Evolutionary conservation across 2,888 invertebrate species (phyloP).

Genomic region (Drosophila mayaguana): DNA sequence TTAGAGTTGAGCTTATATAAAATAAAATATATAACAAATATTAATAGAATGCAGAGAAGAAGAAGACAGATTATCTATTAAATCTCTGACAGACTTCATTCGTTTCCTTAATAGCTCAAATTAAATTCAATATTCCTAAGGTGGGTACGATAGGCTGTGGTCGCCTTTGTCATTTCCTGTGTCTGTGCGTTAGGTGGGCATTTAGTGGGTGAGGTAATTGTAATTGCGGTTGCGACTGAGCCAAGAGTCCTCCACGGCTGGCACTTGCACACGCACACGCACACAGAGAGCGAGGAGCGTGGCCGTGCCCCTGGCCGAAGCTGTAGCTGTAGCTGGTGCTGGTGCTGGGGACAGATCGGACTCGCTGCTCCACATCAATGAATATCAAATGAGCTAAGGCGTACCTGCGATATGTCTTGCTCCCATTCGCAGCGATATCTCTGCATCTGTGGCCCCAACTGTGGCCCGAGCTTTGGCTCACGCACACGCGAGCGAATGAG

Average conservation of each 20-base stretch:
- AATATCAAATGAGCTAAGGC: conserved; percentile 80
- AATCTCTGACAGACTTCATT: neutral
- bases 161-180: conserved; percentile 54
- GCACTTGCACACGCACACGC: conserved; percentile 40
- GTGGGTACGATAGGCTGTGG: conserved; percentile 14
- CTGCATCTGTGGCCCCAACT: conserved; percentile 34
- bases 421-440: conserved; percentile 69
- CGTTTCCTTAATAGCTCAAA: conserved; percentile 15
- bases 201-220: conserved; percentile 66
- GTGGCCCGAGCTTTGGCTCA: conserved; percentile 48
- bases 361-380: conserved; percentile 81
- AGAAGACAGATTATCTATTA: neutral
- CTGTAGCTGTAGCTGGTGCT: conserved; percentile 9
- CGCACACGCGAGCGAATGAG: conserved; percentile 64
- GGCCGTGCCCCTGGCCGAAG: conserved; percentile 59
- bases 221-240: conserved; percentile 43
- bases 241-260: conserved; percentile 45
- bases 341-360: conserved; percentile 56
- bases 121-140: conserved; percentile 27
- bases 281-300: conserved; percentile 34
- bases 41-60: conserved; percentile 29
- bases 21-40: conserved; percentile 46
- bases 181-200: conserved; percentile 59
- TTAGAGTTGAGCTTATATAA: conserved; percentile 23
- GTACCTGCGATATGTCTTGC: conserved; percentile 76